These are phyloP conservation scores for Plectropomus leopardus DNA, from an alignment of 2,113 vertebrate species.

Conservation along the genomic window DNA sequence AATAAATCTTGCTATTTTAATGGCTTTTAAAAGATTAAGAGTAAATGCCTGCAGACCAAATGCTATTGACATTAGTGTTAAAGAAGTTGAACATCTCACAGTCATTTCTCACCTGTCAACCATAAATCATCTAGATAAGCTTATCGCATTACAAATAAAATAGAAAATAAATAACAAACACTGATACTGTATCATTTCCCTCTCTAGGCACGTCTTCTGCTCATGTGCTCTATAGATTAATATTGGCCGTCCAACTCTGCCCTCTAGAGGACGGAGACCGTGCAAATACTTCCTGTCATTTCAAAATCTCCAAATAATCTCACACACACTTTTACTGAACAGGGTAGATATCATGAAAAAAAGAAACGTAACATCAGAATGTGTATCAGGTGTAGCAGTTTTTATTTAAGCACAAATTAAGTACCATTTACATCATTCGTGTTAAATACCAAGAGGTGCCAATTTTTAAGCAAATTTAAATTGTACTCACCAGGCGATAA, in stretches of 20 bases:
- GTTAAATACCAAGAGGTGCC: background rate
- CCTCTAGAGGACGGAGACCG: constrained; percentile 14
- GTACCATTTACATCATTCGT: background rate
- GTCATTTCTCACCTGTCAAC: background rate
- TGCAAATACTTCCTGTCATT: background rate
- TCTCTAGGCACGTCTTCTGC: background rate
- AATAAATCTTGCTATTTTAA: background rate
- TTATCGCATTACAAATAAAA: background rate
- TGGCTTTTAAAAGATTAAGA: background rate
- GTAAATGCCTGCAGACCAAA: background rate
- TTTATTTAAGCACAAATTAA: constrained; percentile 63
- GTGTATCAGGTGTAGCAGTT: background rate
- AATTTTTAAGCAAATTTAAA: background rate
- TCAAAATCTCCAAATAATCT: background rate
- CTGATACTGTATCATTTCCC: background rate
- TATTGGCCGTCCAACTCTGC: background rate
- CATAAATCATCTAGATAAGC: background rate
- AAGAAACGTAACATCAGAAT: constrained; percentile 21
- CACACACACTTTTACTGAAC: background rate
- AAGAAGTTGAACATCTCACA: background rate
- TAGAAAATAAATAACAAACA: background rate
- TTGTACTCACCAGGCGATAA: constrained; percentile 59
- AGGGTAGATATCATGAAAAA: background rate
- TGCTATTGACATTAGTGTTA: background rate
- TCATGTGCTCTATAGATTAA: background rate